Evolutionary conservation across 2,113 vertebrate species (phyloP).

Genomic region (Psilopsiagon aymara): DNA sequence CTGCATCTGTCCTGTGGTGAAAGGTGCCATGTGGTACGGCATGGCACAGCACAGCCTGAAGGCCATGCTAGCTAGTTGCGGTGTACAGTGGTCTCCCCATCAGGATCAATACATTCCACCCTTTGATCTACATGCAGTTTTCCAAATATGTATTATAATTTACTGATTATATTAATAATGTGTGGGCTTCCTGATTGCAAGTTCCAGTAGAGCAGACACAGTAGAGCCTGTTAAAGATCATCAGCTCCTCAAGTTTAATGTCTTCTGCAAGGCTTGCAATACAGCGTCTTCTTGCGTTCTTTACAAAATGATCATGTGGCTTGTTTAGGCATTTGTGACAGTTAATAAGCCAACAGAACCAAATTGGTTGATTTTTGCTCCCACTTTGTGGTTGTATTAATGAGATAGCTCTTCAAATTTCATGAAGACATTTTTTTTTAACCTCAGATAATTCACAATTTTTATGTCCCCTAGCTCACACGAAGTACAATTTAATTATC

Average conservation of each 20-base stretch:
- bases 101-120: neutral
- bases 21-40: accelerated
- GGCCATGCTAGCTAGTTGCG: neutral
- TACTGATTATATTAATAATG: neutral
- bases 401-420: neutral
- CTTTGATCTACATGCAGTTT: neutral
- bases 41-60: accelerated
- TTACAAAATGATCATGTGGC: accelerated
- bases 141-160: neutral
- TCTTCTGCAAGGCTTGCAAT: neutral
- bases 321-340: neutral
- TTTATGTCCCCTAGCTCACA: neutral
- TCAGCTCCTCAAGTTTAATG: neutral
- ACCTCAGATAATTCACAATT: neutral
- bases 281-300: neutral
- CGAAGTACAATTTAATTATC: neutral
- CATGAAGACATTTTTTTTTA: neutral
- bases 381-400: neutral
- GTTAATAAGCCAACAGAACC: neutral
- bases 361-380: neutral
- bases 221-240: neutral
- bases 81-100: neutral
- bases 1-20: accelerated
- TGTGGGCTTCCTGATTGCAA: neutral
- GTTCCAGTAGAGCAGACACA: accelerated